phyloP scores from a whole-genome alignment of 2,888 invertebrate genomes.

The Cryptosula pallasiana region DNA sequence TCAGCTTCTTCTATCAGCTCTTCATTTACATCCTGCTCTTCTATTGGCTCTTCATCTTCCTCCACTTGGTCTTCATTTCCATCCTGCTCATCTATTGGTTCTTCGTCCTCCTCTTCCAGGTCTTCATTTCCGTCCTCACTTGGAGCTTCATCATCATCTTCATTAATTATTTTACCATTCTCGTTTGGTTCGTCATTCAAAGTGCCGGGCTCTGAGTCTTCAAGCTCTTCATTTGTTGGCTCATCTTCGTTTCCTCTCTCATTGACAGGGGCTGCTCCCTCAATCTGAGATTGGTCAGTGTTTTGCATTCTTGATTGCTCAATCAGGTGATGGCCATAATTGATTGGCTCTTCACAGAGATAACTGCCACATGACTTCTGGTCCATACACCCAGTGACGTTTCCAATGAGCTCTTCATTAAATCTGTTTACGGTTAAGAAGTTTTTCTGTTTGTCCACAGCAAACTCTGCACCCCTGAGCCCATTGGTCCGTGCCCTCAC shows the following conservation, averaged over 20 bases:
- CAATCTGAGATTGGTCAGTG: background rate
- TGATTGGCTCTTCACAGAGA: background rate
- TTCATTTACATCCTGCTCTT: background rate
- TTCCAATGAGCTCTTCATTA: background rate
- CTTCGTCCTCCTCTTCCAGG: background rate
- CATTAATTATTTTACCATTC: background rate
- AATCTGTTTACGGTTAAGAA: conserved; percentile 7
- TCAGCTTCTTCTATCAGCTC: background rate
- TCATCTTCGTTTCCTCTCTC: background rate
- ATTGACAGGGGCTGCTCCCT: background rate
- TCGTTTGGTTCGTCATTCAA: background rate
- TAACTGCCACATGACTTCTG: conserved; percentile 1
- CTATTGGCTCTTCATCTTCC: background rate
- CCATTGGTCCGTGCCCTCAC: conserved; percentile 12
- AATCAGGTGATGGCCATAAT: background rate
- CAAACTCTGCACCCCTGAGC: background rate
- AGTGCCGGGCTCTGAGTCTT: background rate
- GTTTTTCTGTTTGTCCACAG: conserved; percentile 8
- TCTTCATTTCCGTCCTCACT: background rate
- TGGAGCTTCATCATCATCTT: background rate
- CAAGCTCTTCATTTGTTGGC: conserved; percentile 1
- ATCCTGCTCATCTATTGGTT: background rate
- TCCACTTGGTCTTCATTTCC: background rate
- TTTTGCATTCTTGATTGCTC: background rate
- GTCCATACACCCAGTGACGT: background rate